phyloP scores from a whole-genome alignment of 53 echinoderm and acorn worm genomes.

The Henricia sp. region DNA sequence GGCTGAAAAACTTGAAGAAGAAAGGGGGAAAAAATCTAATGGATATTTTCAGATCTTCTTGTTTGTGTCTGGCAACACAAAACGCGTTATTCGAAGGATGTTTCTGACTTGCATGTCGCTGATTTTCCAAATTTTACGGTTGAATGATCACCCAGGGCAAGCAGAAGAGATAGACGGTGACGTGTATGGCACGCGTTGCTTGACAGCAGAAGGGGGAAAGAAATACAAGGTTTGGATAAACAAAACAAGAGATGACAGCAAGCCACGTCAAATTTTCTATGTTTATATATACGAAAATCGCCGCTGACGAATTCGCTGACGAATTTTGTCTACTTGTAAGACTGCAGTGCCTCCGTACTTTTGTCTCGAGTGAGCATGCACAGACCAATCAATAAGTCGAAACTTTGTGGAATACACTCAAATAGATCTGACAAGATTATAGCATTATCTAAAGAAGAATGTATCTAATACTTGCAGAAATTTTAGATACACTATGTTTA shows the following conservation, averaged over 20 bases:
- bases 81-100: slow-evolving; percentile 10
- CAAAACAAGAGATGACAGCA: slow-evolving; percentile 40
- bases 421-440: no score
- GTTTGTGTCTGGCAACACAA: background rate
- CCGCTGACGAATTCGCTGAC: slow-evolving; percentile 40
- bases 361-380: no score
- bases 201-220: background rate
- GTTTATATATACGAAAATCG: slow-evolving; percentile 35
- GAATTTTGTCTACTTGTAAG: no score
- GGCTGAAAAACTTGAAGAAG: slow-evolving; percentile 16
- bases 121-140: slow-evolving; percentile 47
- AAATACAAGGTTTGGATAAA: background rate
- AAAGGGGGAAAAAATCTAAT: slow-evolving; percentile 12
- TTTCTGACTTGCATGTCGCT: background rate
- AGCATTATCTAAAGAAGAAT: no score
- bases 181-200: slow-evolving; percentile 5
- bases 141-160: slow-evolving; percentile 50
- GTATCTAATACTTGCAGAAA: no score
- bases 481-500: no score
- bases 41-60: no score
- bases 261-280: background rate
- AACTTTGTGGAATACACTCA: no score
- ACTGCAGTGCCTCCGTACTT: no score
- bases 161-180: background rate
- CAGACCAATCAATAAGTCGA: no score